Conservation (phyloP, 1,140 invertebrate genomes). For the Planococcus citri region DNA sequence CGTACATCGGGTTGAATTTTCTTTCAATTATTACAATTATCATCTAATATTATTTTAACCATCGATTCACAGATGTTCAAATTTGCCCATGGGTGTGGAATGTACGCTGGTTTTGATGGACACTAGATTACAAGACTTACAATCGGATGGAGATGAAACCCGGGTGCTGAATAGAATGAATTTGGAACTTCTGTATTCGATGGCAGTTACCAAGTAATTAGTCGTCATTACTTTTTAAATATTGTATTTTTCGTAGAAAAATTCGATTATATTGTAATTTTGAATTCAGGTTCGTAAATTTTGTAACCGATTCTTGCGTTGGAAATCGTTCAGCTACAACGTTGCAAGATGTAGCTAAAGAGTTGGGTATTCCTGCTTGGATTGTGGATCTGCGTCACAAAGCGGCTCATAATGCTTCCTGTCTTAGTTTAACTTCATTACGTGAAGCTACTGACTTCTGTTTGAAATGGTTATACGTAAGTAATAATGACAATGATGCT, state of each 20-base stretch:
- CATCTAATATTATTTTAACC: too few species aligned
- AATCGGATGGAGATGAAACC: slow-evolving; percentile 31
- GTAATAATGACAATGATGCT: slow-evolving; percentile 25
- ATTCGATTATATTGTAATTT: neutral
- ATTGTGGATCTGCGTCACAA: slow-evolving; percentile 50
- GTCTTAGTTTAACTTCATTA: slow-evolving; percentile 43
- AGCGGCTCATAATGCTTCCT: slow-evolving; percentile 43
- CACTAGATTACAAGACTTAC: slow-evolving; percentile 38
- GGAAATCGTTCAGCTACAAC: slow-evolving; percentile 34
- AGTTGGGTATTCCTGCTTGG: slow-evolving; percentile 49
- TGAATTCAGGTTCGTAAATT: slow-evolving; percentile 39
- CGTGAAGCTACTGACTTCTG: slow-evolving; percentile 41
- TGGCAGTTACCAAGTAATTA: slow-evolving; percentile 40
- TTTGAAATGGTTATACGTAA: slow-evolving; percentile 45
- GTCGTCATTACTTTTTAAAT: neutral
- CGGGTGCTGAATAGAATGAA: slow-evolving; percentile 38
- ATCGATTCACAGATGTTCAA: slow-evolving; percentile 37
- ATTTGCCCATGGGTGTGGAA: slow-evolving; percentile 50
- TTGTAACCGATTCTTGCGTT: slow-evolving; percentile 39
- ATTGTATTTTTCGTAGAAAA: neutral
- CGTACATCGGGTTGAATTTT: too few species aligned
- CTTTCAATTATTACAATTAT: too few species aligned
- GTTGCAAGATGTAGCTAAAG: slow-evolving; percentile 42
- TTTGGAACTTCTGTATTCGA: slow-evolving; percentile 38
- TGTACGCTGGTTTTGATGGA: slow-evolving; percentile 49